Evolutionary conservation across 2,888 invertebrate species (phyloP), one percentile per base, ranked within the genome.

Genomic region (Pachymerium ferrugineum): DNA sequence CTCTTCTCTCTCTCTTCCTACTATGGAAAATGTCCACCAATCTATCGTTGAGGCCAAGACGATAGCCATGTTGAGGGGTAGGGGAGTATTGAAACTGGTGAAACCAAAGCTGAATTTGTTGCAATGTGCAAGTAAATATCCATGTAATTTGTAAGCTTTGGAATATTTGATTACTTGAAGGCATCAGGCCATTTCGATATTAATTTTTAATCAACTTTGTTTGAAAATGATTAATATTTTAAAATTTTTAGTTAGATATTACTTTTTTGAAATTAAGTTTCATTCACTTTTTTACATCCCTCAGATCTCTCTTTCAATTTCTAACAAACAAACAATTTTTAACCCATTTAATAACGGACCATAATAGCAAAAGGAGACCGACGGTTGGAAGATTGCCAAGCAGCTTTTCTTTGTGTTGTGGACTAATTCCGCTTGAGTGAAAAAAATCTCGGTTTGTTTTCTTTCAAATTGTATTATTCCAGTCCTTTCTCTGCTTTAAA

Each of bases 1-100:
- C n/a, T 10, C 0, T 10, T 38, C 38, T 62, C 62, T 62, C 62
- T 62, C 62, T 62, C 62, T 62, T 28, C 25, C 62, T 12, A 28
- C 62, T 22, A 62, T 62, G 62, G 62, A 62, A 62, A 62, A 62
- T 62, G 62, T 62, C 62, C 62, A 62, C 62, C 62, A 62, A 62
- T 62, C 62, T 62, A 62, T 62, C 62, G 62, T 62, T 28, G 62
- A 62, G 62, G 28, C 62, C 62, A 62, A 62, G 62, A 62, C 62
- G 62, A 62, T 62, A 62, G 28, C 62, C 62, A 62, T 22, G 28
- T 28, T 28, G 62, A 62, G 62, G 62, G 62, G 62, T 62, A 62
- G 62, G 28, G 22, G 62, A 22, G 62, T 22, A 62, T 22, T 28
- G 22, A 54, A 14, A 25, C 19, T 62, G 62, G 25, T 25, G 47